A percentile compares a stretch with the other conserved stretches of the same genome.
These are phyloP conservation scores for Xiphophorus couchianus DNA, from an alignment of 2,113 vertebrate species.

Conservation along the genomic window DNA sequence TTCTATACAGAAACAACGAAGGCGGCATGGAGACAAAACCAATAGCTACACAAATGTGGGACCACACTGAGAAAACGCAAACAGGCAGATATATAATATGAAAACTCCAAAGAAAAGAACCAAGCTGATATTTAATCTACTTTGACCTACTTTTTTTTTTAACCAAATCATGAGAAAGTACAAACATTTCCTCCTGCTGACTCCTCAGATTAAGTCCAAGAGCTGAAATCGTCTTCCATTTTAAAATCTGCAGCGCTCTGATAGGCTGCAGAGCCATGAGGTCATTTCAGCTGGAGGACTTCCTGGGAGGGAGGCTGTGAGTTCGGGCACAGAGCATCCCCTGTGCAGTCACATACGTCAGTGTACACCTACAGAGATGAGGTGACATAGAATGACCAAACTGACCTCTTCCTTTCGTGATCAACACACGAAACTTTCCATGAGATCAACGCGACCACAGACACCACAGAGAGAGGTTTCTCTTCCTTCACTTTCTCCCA, in stretches of 20 bases:
- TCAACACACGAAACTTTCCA: constrained; percentile 43
- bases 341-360: constrained; percentile 29
- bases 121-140: neutral
- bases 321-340: constrained; percentile 16
- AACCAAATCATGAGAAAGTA: neutral
- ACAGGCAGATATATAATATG: no score
- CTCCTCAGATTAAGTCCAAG: neutral
- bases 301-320: neutral
- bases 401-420: constrained; percentile 39
- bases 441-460: constrained; percentile 55
- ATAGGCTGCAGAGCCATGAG: neutral
- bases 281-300: neutral
- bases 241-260: neutral
- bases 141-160: no score
- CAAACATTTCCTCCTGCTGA: neutral
- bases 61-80: no score
- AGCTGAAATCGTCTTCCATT: neutral
- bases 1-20: no score
- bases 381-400: constrained; percentile 44
- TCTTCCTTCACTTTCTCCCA: constrained; percentile 39
- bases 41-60: no score
- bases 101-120: no score
- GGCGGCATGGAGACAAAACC: no score
- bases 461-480: constrained; percentile 32
- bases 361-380: constrained; percentile 41